Base-by-base conservation (phyloP, 1,140 invertebrate genomes). In the Calliphora vicina region DNA sequence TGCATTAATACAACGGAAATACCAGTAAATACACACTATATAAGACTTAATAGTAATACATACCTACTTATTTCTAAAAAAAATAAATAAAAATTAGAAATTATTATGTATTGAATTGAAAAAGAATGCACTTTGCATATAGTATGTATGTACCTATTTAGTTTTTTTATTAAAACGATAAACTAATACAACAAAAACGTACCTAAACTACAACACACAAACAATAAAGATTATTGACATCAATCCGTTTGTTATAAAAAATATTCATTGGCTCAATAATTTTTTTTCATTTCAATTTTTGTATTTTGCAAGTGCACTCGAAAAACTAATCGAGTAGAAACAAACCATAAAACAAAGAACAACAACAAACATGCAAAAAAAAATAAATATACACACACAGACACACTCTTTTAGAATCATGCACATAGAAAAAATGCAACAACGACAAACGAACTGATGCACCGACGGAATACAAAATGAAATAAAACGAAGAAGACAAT, bases 291-390 rank as follows among this genome's bases (percentile, higher is more conserved):
- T 17, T 57, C n/a, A n/a, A n/a, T n/a, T 57, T 17, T 57, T 57
- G 15, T 6, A n/a, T 23, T 67, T 67, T 67, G 61, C 61, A 23
- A 67, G n/a, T 67, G 61, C 61, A 67, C 61, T 67, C 61, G 20
- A 67, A 23, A 67, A 67, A 67, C 61, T 67, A 67, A 67, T 67
- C 61, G 61, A 67, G 61, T 67, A 25, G 20, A 67, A 67, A 67
- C 61, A 67, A 67, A 67, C 61, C 61, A 67, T 67, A 67, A 67
- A 67, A 67, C 61, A 67, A 67, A 67, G 61, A 67, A 67, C 1
- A 67, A 25, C n/a, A 67, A 67, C 9, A 20, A 67, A 67, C 9
- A 25, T 5, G 25, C 61, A 67, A 17, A 25, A 50, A 23, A n/a
- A 67, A 67, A 17, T 20, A 67, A 67, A 67, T 23, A 67, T 23